A percentile compares a stretch with the other conserved stretches of the same genome.
Conservation (phyloP, 2,888 invertebrate genomes). For the Carabus problematicus region DNA sequence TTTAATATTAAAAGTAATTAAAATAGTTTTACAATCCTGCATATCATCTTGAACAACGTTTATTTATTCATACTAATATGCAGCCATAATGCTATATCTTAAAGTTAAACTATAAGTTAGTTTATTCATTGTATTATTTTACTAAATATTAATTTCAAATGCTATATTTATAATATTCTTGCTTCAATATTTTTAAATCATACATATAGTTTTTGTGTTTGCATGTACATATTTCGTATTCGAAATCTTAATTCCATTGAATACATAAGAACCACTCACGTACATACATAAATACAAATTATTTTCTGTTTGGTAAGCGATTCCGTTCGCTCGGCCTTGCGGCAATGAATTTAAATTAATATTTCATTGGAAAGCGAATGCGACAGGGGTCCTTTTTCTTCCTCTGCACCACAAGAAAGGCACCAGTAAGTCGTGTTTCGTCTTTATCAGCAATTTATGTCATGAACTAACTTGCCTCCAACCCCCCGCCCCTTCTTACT, state of each 20-base stretch:
- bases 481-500: background rate
- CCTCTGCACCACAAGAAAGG: background rate
- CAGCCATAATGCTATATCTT: too few species aligned
- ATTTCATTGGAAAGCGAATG: conserved; percentile 32
- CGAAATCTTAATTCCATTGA: conserved; percentile 41
- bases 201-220: too few species aligned
- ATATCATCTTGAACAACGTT: too few species aligned
- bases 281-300: conserved; percentile 36
- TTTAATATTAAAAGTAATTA: too few species aligned
- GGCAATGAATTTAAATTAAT: conserved; percentile 41
- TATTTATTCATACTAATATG: too few species aligned
- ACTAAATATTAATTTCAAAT: too few species aligned
- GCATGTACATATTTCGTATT: conserved; percentile 18
- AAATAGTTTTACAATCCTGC: too few species aligned
- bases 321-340: conserved; percentile 21
- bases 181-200: too few species aligned
- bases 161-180: conserved; percentile 6
- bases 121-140: too few species aligned
- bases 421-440: conserved; percentile 3
- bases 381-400: conserved; percentile 6
- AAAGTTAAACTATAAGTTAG: too few species aligned
- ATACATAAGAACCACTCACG: conserved; percentile 39
- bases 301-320: conserved; percentile 37
- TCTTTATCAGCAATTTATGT: conserved; percentile 15
- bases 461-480: background rate